Conservation (phyloP, 2,888 invertebrate species). For the Rugalucina vietnamica region DNA sequence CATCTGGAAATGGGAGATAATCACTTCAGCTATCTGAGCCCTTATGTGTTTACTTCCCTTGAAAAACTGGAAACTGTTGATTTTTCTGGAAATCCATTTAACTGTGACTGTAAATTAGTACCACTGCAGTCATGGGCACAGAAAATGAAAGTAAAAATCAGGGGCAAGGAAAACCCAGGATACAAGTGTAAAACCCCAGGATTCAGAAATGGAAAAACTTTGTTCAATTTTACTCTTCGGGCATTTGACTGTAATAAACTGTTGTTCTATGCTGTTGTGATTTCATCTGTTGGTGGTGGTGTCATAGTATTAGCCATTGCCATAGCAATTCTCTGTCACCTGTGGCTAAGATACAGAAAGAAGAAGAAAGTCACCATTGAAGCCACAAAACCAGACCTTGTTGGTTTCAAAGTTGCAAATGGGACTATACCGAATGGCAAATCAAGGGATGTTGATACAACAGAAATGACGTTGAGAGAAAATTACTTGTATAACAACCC, state of each 20-base stretch:
- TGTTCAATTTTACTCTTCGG: slow-evolving; percentile 69
- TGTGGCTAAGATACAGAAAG: slow-evolving; percentile 59
- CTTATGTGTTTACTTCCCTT: slow-evolving; percentile 65
- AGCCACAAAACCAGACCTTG: neutral
- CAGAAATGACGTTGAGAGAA: slow-evolving; percentile 39
- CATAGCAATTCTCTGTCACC: slow-evolving; percentile 65
- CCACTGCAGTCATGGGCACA: slow-evolving; percentile 74
- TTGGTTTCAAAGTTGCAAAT: slow-evolving; percentile 7
- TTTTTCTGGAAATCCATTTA: slow-evolving; percentile 75
- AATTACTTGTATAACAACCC: slow-evolving; percentile 47
- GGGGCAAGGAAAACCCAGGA: slow-evolving; percentile 60
- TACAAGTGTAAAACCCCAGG: slow-evolving; percentile 73
- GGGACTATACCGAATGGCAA: slow-evolving; percentile 4
- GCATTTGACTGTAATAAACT: slow-evolving; percentile 75
- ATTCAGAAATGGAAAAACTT: slow-evolving; percentile 64
- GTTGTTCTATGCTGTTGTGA: slow-evolving; percentile 70
- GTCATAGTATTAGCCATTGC: slow-evolving; percentile 66
- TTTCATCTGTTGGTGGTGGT: slow-evolving; percentile 67
- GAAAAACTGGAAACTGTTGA: slow-evolving; percentile 69
- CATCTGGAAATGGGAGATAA: slow-evolving; percentile 70
- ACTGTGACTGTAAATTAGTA: slow-evolving; percentile 76
- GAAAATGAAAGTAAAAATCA: slow-evolving; percentile 56
- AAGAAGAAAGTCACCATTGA: neutral
- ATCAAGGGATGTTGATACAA: neutral
- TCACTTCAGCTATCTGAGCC: slow-evolving; percentile 61